Conservation (phyloP, 2,888 invertebrate genomes). For the Taphrorychus bicolor region DNA sequence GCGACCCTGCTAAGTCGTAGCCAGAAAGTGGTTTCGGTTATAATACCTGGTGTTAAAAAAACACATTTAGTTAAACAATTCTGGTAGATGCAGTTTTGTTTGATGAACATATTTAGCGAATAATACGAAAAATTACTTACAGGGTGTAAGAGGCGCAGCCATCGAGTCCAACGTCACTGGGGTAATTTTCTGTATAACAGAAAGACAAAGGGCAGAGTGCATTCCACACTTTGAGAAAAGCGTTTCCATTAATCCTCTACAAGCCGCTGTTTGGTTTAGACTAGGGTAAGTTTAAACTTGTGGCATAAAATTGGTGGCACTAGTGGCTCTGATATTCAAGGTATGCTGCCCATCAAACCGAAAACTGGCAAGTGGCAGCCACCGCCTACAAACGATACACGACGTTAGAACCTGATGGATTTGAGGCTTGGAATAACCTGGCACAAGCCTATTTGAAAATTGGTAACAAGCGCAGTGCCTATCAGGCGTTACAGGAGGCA, state of each 20-base stretch:
- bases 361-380: constrained; percentile 84
- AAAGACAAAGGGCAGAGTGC: constrained; percentile 78
- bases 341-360: constrained; percentile 79
- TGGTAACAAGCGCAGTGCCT: constrained; percentile 85
- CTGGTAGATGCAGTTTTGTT: too few species aligned
- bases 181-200: constrained; percentile 79
- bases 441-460: constrained; percentile 91
- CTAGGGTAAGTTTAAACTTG: constrained; percentile 68
- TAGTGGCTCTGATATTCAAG: constrained; percentile 11
- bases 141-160: constrained; percentile 79
- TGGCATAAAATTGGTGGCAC: neutral
- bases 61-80: too few species aligned
- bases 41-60: too few species aligned
- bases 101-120: too few species aligned
- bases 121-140: too few species aligned
- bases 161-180: constrained; percentile 88
- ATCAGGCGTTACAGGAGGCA: constrained; percentile 86
- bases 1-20: too few species aligned
- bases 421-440: constrained; percentile 98
- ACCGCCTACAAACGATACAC: constrained; percentile 86
- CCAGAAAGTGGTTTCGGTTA: too few species aligned
- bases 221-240: constrained; percentile 84
- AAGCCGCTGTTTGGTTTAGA: constrained; percentile 85
- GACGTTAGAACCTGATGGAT: constrained; percentile 84
- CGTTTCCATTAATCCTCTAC: constrained; percentile 85